Conservation (phyloP, 2,797 vertebrate genomes). For the Lepidocolaptes lacrymiger region DNA sequence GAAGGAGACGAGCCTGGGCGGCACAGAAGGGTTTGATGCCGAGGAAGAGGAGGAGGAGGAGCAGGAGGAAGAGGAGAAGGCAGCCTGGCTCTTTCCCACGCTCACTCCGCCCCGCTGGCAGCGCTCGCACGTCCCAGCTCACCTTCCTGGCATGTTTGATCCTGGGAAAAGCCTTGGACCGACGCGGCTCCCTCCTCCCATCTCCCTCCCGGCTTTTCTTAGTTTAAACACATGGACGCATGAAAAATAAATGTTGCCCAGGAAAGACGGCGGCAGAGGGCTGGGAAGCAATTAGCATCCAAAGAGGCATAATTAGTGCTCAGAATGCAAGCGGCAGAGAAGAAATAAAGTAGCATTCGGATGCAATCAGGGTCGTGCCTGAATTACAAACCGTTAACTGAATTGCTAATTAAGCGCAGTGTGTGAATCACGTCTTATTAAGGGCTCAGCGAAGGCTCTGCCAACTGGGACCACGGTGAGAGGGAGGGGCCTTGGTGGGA, state of each 20-base stretch:
- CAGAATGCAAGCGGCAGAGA: conserved; percentile 51
- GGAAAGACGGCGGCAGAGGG: conserved; percentile 52
- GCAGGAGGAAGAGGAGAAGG: neutral
- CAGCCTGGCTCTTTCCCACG: neutral
- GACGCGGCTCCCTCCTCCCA: neutral
- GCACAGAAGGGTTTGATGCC: neutral
- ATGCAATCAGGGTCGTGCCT: conserved; percentile 69
- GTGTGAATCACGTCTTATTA: conserved; percentile 58
- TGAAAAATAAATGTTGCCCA: conserved; percentile 63
- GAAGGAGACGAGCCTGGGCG: neutral
- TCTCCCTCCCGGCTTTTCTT: neutral
- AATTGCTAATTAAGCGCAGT: conserved; percentile 60
- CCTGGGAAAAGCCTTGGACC: neutral
- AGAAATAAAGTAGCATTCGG: conserved; percentile 65
- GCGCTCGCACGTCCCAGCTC: neutral
- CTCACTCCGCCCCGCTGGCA: neutral
- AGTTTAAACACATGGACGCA: conserved; percentile 54
- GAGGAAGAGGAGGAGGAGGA: neutral
- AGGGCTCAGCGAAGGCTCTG: neutral
- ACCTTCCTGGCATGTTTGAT: neutral
- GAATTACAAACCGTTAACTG: conserved; percentile 56
- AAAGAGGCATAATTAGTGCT: conserved; percentile 73
- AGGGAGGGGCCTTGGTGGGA: neutral
- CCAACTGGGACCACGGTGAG: neutral
- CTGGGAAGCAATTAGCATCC: conserved; percentile 72